These are phyloP conservation scores for Pan troglodytes DNA, from an alignment of 2,113 vertebrate species.

Conservation along the genomic window NHGRI_mPanTro3-v2.1_pri NC_072421.2:7560501-7561000, in stretches of 20 bases:
- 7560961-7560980: neutral
- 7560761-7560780: neutral
- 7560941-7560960: fast-evolving
- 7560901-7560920: neutral
- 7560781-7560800: neutral
- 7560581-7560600: neutral
- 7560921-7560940: fast-evolving
- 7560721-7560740: fast-evolving
- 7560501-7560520: neutral
- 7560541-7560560: neutral
- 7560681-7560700: neutral
- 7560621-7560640: neutral
- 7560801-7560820: neutral
- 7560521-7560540: fast-evolving
- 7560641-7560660: neutral
- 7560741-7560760: fast-evolving
- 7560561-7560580: neutral
- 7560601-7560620: neutral
- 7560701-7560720: neutral
- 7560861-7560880: neutral
- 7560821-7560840: neutral
- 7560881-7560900: too few relatives aligned
- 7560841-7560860: neutral
- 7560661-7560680: neutral
- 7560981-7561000: fast-evolving